Evolutionary conservation across 2,113 vertebrate genomes (phyloP).

Genomic region (Proteles cristata): DNA sequence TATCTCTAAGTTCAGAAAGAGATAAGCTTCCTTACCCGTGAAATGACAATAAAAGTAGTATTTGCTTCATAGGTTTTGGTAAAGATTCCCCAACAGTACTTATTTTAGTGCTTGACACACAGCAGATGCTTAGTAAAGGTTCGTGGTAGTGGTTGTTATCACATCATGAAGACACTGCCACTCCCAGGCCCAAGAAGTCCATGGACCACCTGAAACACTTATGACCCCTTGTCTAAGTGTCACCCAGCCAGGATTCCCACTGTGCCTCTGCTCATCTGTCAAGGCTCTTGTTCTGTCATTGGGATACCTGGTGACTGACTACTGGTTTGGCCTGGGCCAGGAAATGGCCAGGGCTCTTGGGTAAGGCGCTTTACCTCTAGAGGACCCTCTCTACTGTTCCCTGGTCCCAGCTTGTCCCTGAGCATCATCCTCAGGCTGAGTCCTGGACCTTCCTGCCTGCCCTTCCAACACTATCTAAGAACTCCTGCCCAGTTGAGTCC

Average conservation of each 20-base stretch:
- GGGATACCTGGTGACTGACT: neutral
- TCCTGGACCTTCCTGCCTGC: neutral
- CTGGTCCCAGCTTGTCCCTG: neutral
- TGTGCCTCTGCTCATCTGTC: neutral
- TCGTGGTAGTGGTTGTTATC: neutral
- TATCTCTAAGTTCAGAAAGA: neutral
- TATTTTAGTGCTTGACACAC: neutral
- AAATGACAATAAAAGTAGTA: neutral
- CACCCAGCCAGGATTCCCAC: neutral
- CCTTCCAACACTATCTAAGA: neutral
- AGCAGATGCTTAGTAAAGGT: neutral
- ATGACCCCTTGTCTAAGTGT: neutral
- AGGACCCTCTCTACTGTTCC: neutral
- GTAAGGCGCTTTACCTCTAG: neutral
- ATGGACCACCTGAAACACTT: neutral
- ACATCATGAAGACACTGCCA: neutral
- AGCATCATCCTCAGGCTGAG: neutral
- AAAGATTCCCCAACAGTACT: neutral
- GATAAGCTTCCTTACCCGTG: neutral
- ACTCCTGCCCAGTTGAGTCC: neutral
- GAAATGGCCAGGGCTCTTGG: neutral
- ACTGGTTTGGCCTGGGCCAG: neutral
- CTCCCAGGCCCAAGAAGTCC: neutral
- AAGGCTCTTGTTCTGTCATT: neutral
- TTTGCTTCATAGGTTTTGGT: neutral